Conservation (phyloP, 2,113 vertebrate genomes). For the Platanista minor region DNA sequence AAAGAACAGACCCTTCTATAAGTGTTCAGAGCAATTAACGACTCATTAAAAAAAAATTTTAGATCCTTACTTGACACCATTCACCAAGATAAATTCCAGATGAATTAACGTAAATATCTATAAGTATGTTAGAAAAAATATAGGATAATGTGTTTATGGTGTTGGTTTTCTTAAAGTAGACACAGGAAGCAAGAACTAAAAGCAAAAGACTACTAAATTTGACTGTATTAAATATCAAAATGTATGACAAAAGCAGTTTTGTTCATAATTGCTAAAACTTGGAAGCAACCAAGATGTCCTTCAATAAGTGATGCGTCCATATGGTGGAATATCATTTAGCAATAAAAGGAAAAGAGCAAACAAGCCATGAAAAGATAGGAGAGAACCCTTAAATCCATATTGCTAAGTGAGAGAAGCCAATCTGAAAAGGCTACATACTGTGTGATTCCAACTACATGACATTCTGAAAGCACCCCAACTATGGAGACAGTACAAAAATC, state of each 20-base stretch:
- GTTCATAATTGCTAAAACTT: background rate
- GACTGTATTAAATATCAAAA: background rate
- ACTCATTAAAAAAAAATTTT: background rate
- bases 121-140: background rate
- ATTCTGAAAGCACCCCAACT: background rate
- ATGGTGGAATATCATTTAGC: background rate
- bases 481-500: background rate
- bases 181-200: background rate
- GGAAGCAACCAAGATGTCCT: background rate
- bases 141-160: background rate
- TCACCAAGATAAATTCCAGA: background rate
- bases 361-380: background rate
- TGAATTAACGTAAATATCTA: background rate
- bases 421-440: too few relatives aligned
- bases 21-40: background rate
- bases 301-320: too few relatives aligned
- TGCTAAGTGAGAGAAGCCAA: background rate
- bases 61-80: background rate
- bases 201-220: background rate
- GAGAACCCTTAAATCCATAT: background rate
- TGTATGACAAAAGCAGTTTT: background rate
- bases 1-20: background rate
- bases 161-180: background rate
- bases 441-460: background rate
- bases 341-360: background rate